phyloP scores from a whole-genome alignment of 1,140 invertebrate genomes.

The Lepidurus arcticus region DNA sequence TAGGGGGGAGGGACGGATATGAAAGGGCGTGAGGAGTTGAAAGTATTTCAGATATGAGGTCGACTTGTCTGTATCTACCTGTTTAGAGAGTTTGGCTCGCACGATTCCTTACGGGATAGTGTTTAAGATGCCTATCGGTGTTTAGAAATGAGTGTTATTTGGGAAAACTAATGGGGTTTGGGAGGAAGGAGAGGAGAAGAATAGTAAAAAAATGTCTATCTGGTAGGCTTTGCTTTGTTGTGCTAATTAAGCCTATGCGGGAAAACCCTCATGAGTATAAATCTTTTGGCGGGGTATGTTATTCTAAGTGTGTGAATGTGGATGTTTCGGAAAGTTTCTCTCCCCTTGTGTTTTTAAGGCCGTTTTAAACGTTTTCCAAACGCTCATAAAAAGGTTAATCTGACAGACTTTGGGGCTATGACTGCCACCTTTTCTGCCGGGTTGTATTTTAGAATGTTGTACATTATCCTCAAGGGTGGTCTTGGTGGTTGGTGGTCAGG shows the following conservation, averaged over 20 bases:
- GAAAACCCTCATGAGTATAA: not conserved
- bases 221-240: not conserved
- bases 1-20: too few species aligned
- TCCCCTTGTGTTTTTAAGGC: not conserved
- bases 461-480: slow-evolving; percentile 18
- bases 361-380: not conserved
- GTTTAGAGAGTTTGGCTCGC: not conserved
- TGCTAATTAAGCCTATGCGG: slow-evolving; percentile 1
- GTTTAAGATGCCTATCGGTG: slow-evolving; percentile 11
- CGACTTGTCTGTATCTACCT: not conserved
- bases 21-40: too few species aligned
- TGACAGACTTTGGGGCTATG: not conserved
- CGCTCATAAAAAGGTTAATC: not conserved
- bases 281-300: not conserved
- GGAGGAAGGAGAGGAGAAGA: not conserved
- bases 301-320: not conserved
- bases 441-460: not conserved
- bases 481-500: not conserved
- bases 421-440: slow-evolving; percentile 7
- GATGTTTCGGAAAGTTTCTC: not conserved
- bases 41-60: not conserved
- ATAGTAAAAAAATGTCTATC: not conserved
- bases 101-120: not conserved
- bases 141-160: slow-evolving; percentile 3
- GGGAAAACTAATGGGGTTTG: not conserved